Evolutionary conservation across 2,797 vertebrate species (phyloP).

Genomic region (Furcifer pardalis): DNA sequence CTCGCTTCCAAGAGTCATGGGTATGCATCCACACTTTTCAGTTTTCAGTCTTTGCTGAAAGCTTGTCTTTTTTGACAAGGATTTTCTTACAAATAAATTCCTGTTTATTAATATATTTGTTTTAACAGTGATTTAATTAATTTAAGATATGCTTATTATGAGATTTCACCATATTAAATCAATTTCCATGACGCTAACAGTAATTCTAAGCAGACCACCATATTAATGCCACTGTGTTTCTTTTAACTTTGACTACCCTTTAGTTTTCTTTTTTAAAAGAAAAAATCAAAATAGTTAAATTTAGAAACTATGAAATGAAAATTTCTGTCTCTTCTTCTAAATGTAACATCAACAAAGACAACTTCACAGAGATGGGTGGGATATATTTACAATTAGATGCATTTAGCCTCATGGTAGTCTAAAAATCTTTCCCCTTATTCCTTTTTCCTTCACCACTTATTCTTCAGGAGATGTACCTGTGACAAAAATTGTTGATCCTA

Average conservation of each 20-base stretch:
- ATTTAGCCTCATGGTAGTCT: background rate
- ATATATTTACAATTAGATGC: background rate
- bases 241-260: background rate
- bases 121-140: background rate
- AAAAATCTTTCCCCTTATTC: background rate
- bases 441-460: conserved; percentile 19
- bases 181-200: too few species aligned
- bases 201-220: too few species aligned
- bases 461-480: conserved; percentile 86
- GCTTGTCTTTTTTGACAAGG: background rate
- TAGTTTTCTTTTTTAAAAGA: background rate
- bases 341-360: background rate
- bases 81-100: background rate
- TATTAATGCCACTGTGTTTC: background rate
- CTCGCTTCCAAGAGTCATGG: too few species aligned
- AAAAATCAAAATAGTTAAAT: background rate
- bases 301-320: background rate
- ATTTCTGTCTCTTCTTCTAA: background rate
- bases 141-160: too few species aligned
- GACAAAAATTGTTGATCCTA: conserved; percentile 80
- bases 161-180: too few species aligned
- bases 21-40: background rate
- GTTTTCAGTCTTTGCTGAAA: background rate
- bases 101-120: background rate
- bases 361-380: background rate